These are phyloP conservation scores for Novumbra hubbsi DNA, from an alignment of 2,797 vertebrate genomes.

Conservation along the genomic window DNA sequence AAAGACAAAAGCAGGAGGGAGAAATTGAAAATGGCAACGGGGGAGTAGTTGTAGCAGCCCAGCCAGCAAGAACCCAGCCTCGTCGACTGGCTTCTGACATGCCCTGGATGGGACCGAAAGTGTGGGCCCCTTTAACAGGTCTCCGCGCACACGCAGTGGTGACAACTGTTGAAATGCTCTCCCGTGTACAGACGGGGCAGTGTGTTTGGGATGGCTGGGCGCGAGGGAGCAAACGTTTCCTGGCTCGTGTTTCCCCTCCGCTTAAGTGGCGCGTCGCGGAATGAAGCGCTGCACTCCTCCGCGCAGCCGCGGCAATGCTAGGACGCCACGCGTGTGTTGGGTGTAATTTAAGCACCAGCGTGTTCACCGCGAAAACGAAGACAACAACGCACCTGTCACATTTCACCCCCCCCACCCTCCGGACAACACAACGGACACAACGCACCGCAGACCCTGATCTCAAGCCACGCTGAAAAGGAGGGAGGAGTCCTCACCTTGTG, in stretches of 20 bases:
- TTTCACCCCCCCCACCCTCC: neutral
- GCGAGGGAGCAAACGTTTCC: conserved; percentile 53
- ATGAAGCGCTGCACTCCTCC: neutral
- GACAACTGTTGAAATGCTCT: conserved; percentile 64
- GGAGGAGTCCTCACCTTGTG: conserved; percentile 82
- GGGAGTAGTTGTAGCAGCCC: no score
- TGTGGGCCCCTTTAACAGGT: conserved; percentile 61
- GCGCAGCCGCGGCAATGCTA: neutral
- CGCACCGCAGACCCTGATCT: neutral
- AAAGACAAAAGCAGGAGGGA: neutral
- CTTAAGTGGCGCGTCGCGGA: conserved; percentile 29
- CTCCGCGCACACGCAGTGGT: conserved; percentile 28
- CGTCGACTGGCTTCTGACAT: conserved; percentile 52
- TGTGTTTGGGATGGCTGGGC: conserved; percentile 42
- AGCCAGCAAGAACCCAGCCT: conserved; percentile 28
- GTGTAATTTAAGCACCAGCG: neutral
- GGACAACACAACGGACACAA: no score
- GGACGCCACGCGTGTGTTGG: neutral
- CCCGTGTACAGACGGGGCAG: conserved; percentile 57
- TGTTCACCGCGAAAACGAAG: neutral
- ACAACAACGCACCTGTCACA: neutral
- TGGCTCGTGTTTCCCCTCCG: conserved; percentile 61
- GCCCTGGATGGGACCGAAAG: conserved; percentile 58
- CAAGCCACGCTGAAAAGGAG: neutral
- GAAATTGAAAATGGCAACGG: conserved; percentile 16